Conservation (phyloP, 2,888 invertebrate genomes). For the Tetragonisca angustula region DNA sequence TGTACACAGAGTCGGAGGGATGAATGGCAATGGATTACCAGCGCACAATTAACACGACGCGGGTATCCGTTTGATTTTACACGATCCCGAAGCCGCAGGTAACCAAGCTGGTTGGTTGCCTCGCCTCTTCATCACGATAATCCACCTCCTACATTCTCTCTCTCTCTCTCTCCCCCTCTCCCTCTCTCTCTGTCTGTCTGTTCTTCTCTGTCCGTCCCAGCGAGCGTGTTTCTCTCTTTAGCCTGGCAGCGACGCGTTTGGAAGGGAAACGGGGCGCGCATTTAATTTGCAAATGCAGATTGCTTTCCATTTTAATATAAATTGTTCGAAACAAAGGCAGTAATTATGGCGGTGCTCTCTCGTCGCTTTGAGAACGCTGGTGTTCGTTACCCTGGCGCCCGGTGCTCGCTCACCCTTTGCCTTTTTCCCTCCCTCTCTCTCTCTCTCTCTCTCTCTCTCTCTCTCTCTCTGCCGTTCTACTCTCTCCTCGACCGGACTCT, state of each 20-base stretch:
- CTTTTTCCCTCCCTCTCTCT: background rate
- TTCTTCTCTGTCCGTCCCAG: background rate
- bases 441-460: background rate
- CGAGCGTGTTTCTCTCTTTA: too few species aligned
- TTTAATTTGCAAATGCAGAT: conserved; percentile 82
- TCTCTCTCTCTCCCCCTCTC: background rate
- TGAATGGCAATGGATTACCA: conserved; percentile 74
- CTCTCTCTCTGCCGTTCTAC: background rate
- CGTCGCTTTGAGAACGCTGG: conserved; percentile 62
- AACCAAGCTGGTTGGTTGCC: conserved; percentile 71
- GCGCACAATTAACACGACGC: conserved; percentile 77
- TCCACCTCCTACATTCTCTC: conserved; percentile 69
- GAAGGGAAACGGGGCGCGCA: conserved; percentile 68
- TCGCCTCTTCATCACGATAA: conserved; percentile 74
- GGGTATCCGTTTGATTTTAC: conserved; percentile 77
- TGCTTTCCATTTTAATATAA: conserved; percentile 83
- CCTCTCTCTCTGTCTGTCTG: background rate
- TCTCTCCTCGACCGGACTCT: background rate
- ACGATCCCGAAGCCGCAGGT: conserved; percentile 68
- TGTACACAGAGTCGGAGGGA: conserved; percentile 34
- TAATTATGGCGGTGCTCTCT: conserved; percentile 76
- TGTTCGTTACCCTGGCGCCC: conserved; percentile 52
- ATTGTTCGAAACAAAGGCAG: conserved; percentile 81
- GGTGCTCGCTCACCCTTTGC: conserved; percentile 7
- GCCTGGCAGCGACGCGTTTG: conserved; percentile 32